These are phyloP conservation scores for Polyergus mexicanus DNA, from an alignment of 1,140 invertebrate species.

Conservation along the genomic window DNA sequence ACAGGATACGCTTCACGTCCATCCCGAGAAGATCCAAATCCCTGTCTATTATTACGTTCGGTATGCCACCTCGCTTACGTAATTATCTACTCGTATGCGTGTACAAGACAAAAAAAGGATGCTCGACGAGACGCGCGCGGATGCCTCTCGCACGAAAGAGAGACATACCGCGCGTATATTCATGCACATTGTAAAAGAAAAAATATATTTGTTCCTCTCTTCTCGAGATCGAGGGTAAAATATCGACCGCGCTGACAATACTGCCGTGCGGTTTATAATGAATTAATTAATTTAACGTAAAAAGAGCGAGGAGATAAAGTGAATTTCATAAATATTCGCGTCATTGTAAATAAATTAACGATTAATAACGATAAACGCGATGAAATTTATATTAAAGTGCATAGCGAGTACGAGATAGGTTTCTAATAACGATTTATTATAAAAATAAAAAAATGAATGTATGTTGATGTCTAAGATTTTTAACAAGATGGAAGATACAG, in stretches of 20 bases:
- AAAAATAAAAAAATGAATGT: conserved; percentile 84
- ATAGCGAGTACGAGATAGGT: conserved; percentile 84
- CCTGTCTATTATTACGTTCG: conserved; percentile 63
- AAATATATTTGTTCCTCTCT: conserved; percentile 68
- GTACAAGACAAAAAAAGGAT: conserved; percentile 63
- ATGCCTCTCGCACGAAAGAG: conserved; percentile 21
- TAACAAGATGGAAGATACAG: conserved; percentile 78
- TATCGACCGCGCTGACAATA: conserved; percentile 39
- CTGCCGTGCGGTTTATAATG: conserved; percentile 37
- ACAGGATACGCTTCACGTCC: conserved; percentile 72
- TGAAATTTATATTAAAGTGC: conserved; percentile 83
- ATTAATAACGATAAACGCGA: conserved; percentile 74
- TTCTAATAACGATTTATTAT: conserved; percentile 85
- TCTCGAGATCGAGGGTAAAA: conserved; percentile 68
- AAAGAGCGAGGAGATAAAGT: conserved; percentile 36
- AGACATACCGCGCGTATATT: conserved; percentile 28
- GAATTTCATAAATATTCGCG: conserved; percentile 73
- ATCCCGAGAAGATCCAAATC: conserved; percentile 55
- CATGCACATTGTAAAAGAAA: conserved; percentile 14
- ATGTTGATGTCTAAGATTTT: conserved; percentile 86
- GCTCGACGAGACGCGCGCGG: conserved; percentile 36
- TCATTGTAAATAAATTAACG: conserved; percentile 79
- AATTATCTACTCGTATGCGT: conserved; percentile 74
- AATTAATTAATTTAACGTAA: conserved; percentile 43
- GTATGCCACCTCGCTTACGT: conserved; percentile 65